phyloP scores from a whole-genome alignment of 1,140 invertebrate genomes.

The Drosophila trapezifrons region DNA sequence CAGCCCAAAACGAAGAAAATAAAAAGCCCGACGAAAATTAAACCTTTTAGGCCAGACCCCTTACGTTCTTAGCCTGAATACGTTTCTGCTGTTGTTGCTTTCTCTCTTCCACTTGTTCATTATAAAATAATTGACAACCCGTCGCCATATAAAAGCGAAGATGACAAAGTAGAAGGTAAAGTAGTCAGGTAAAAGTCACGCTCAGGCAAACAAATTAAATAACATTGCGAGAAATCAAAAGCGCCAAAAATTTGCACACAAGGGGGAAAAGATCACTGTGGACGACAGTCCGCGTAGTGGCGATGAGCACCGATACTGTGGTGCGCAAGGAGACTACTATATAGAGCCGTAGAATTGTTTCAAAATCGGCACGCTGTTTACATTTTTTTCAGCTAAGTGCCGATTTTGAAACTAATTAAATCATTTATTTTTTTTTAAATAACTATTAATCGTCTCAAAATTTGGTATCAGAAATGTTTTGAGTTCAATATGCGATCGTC shows the following conservation, averaged over 20 bases:
- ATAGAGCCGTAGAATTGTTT: too few species aligned
- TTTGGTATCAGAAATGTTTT: too few species aligned
- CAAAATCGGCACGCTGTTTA: too few species aligned
- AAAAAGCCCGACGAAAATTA: conserved; percentile 13
- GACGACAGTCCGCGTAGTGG: too few species aligned
- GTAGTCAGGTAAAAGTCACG: conserved; percentile 46
- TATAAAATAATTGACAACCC: conserved; percentile 77
- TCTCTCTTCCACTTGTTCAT: conserved; percentile 43
- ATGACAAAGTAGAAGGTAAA: conserved; percentile 60
- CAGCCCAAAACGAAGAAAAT: conserved; percentile 11
- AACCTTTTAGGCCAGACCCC: conserved; percentile 32
- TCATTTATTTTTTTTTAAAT: too few species aligned
- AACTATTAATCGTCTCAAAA: too few species aligned
- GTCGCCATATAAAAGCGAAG: conserved; percentile 33
- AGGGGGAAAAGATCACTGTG: too few species aligned
- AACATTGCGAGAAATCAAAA: conserved; percentile 64
- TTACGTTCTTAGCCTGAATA: conserved; percentile 73
- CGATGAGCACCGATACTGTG: too few species aligned
- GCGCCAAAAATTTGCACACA: conserved; percentile 45
- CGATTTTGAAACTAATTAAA: too few species aligned
- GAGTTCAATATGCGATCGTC: too few species aligned
- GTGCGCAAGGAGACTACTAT: too few species aligned
- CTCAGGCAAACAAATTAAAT: conserved; percentile 39
- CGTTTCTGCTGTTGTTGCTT: conserved; percentile 33
- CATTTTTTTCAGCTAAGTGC: too few species aligned